Conservation (phyloP, 2,888 invertebrate species). For the Machimus rusticus region DNA sequence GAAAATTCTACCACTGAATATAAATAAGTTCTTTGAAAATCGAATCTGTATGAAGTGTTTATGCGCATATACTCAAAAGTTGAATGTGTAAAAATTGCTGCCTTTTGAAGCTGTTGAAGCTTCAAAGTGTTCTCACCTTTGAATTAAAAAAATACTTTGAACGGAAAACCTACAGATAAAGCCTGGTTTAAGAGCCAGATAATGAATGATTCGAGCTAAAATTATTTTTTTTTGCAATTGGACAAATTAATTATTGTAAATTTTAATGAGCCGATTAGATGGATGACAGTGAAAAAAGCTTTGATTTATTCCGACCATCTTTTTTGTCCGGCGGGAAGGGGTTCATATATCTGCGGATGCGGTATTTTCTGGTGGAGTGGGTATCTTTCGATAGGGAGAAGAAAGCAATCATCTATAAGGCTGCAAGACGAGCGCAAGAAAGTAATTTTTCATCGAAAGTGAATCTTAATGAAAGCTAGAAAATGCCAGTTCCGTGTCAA, state of each 20-base stretch:
- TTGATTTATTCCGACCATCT: not conserved
- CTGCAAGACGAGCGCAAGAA: not conserved
- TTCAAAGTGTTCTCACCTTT: not conserved
- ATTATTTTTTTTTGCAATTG: not conserved
- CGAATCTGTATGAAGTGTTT: not conserved
- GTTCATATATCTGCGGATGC: not conserved
- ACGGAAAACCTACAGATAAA: not conserved
- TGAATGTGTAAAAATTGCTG: not conserved
- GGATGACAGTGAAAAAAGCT: not conserved
- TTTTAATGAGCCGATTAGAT: not conserved
- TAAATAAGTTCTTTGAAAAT: not conserved
- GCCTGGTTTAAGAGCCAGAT: not conserved
- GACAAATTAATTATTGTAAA: not conserved
- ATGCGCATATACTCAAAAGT: not conserved
- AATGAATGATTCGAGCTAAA: not conserved
- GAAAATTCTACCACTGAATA: not conserved
- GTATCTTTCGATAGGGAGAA: not conserved
- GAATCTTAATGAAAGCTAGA: not conserved
- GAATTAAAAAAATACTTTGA: not conserved
- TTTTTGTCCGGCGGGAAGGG: not conserved
- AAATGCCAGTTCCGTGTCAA: constrained; percentile 1
- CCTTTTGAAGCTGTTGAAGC: not conserved
- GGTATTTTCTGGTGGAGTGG: not conserved
- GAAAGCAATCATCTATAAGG: not conserved
- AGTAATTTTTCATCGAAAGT: not conserved